These are phyloP conservation scores for Alectura lathami DNA, from an alignment of 2,113 vertebrate species.

Conservation along the genomic window DNA sequence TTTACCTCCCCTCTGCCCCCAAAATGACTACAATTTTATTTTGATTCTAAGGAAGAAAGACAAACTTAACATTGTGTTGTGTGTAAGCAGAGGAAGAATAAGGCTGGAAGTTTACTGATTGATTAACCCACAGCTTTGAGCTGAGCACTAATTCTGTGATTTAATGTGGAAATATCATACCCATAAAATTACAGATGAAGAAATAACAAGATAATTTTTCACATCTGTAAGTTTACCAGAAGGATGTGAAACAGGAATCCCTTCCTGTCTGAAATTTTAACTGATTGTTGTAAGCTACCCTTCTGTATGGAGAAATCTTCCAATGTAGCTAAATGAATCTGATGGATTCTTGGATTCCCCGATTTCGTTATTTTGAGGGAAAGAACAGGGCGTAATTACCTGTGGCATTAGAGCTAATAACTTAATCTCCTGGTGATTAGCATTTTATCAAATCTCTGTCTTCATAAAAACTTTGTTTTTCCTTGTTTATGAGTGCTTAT, in stretches of 20 bases:
- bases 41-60: background rate
- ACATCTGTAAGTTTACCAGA: background rate
- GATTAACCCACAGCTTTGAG: conserved; percentile 17
- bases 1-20: background rate
- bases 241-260: background rate
- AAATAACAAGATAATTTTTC: background rate
- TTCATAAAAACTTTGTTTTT: background rate
- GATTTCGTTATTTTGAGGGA: background rate
- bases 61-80: background rate
- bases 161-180: background rate
- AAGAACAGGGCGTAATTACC: background rate
- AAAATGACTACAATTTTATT: background rate
- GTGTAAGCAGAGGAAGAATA: background rate
- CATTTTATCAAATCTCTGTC: background rate
- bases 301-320: background rate
- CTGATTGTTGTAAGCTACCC: background rate
- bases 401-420: background rate
- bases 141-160: background rate
- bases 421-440: background rate
- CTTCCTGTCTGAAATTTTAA: background rate
- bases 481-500: background rate
- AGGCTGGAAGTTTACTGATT: background rate
- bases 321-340: background rate
- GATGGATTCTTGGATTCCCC: background rate
- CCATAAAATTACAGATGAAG: background rate